Evolutionary conservation across 2,888 invertebrate genomes (phyloP), one percentile per base, ranked within the genome.

Genomic region (Mantis religiosa): DNA sequence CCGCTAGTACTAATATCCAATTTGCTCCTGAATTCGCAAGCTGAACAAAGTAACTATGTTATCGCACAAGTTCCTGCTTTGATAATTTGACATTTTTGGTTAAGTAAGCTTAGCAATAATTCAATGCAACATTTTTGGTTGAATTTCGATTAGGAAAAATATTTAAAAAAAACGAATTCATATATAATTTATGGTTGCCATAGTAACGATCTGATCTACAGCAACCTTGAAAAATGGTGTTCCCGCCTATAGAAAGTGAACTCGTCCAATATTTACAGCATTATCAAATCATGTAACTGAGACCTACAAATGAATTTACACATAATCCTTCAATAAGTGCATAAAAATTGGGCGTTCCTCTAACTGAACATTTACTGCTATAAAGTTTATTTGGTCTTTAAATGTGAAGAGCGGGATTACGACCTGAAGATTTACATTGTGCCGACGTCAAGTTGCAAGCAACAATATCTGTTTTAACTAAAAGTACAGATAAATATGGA

Each of bases 141-240:
- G 8, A 6, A 34, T 34, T 34, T 8, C 34, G 8, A 34, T 34
- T 34, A 34, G 34, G 8, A 34, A 34, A 30, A 30, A 30, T 3
- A 7, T 7, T 8, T 6, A 0, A 15, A 54, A 54, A 54, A 15
- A 14, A 54, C 3, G 15, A 54, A 54, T 34, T 34, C 0, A 54
- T 25, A 71, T 54, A 85, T 34, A 30, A 30, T 87, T 71, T 88
- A 71, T 86, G 85, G 90, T 90, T 89, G 89, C 90, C 90, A 90
- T 90, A 90, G 90, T 90, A 89, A 90, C 90, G 89, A 82, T 86
- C 28, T 87, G 87, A 89, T 89, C 89, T 90, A 88, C 88, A 89
- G 89, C 89, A 90, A 90, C 90, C 90, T 90, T 90, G 90, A 90
- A 90, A n/a, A 87, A 89, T 88, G 85, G 86, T 90, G 88, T 90